A percentile compares a stretch with the other conserved stretches of the same genome.
These are phyloP conservation scores for Bothrops jararaca DNA, from an alignment of 2,113 vertebrate genomes.

Conservation along the genomic window DNA sequence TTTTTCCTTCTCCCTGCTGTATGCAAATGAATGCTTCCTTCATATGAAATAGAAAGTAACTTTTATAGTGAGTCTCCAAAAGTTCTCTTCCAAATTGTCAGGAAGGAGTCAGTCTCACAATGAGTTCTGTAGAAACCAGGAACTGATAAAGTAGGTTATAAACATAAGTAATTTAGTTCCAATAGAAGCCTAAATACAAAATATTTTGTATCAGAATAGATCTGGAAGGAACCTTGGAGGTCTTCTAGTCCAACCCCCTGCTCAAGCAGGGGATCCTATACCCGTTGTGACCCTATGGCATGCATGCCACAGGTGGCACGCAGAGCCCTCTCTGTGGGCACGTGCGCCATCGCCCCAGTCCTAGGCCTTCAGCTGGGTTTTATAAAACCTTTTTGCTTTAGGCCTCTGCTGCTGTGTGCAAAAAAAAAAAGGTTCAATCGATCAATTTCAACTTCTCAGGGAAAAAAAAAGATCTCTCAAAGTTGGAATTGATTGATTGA, in stretches of 20 bases:
- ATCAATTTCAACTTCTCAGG: too few species aligned
- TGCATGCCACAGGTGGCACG: too few species aligned
- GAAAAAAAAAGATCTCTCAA: too few species aligned
- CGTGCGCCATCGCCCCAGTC: too few species aligned
- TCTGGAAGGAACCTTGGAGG: not conserved
- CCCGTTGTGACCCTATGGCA: too few species aligned
- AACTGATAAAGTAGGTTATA: not conserved
- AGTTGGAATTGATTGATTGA: too few species aligned
- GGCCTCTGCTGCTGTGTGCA: too few species aligned
- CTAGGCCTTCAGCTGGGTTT: too few species aligned
- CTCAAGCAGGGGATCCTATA: not conserved
- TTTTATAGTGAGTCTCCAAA: not conserved
- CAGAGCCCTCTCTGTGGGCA: too few species aligned
- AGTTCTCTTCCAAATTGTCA: not conserved
- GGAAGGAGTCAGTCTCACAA: not conserved
- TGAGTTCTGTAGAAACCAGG: not conserved
- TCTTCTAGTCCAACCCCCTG: not conserved
- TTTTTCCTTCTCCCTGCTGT: not conserved
- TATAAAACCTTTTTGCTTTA: too few species aligned
- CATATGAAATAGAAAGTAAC: not conserved
- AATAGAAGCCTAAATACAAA: not conserved
- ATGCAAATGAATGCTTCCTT: not conserved
- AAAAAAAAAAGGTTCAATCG: too few species aligned
- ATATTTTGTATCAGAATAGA: not conserved
- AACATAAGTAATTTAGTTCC: not conserved